Evolutionary conservation across 2,888 invertebrate genomes (phyloP), one percentile per base, ranked within the genome.

Genomic region (Lapara coniferarum): DNA sequence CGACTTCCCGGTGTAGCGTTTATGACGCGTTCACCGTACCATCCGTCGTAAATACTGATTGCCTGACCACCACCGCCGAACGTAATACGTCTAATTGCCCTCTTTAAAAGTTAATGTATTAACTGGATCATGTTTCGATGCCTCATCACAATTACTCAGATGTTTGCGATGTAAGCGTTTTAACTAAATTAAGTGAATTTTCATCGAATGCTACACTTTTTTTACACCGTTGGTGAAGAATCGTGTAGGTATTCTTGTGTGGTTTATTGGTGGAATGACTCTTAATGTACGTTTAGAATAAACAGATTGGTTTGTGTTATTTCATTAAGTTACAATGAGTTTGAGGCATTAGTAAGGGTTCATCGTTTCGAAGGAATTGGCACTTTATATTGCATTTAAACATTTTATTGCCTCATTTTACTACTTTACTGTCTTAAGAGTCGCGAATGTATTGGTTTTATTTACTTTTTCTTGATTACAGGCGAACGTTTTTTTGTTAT

Each of bases 31-130:
- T 82, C 85, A 76, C 82, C 81, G 84, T 81, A 79, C 82, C 83
- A 80, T 82, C 86, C 82, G 85, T 84, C 86, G 88, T 91, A 90
- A 91, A 90, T 89, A 89, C 87, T 87, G 88, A 91, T 92, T 89
- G 89, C 84, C 81, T 83, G 82, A 82, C 86, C 85, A 83, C 85
- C 85, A 80, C 82, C 81, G 77, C 85, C 76, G 79, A 86, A 86
- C 81, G 81, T 86, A 89, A 89, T 91, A 89, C 84, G 83, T 78
- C 85, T 91, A 90, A 92, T 92, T 89, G 91, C 88, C 87, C 63
- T 85, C 87, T 88, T 90, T 90, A 86, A 91, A 91, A 87, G 82
- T 86, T 87, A 88, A 90, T 90, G 85, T 87, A 92, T 91, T 91
- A 90, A 85, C 79, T 85, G 91, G 89, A 91, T 90, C 88, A 89